Conservation (phyloP, 1,140 invertebrate genomes). For the Euura saliciscinereae region DNA sequence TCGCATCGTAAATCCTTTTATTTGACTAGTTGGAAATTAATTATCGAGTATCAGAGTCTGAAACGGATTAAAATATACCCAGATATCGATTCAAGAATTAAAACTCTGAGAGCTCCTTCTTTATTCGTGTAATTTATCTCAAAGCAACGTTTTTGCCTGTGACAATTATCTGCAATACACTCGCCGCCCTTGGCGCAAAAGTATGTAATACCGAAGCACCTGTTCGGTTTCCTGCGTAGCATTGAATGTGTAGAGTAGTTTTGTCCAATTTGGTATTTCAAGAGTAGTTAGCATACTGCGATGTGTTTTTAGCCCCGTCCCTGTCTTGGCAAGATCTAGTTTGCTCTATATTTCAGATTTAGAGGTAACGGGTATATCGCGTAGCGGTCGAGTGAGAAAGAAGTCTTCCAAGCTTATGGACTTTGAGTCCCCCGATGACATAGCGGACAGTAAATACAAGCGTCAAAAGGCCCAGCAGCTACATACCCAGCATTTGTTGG, state of each 20-base stretch:
- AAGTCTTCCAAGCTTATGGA: conserved; percentile 94
- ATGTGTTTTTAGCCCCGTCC: conserved; percentile 38
- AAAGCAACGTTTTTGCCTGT: no score
- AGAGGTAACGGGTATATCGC: conserved; percentile 83
- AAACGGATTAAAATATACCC: no score
- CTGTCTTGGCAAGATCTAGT: conserved; percentile 50
- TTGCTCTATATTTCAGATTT: conserved; percentile 65
- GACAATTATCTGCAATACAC: no score
- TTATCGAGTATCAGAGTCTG: no score
- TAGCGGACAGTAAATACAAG: conserved; percentile 57
- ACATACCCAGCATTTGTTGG: conserved; percentile 51
- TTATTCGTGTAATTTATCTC: no score
- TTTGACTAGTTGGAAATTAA: not conserved
- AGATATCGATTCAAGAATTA: no score
- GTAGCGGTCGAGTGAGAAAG: conserved; percentile 88
- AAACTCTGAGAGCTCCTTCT: no score
- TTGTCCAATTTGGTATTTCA: not conserved
- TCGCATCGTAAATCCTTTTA: not conserved
- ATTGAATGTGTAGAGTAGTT: not conserved
- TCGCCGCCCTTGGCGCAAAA: no score
- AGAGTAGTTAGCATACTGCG: conserved; percentile 32
- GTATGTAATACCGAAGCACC: no score
- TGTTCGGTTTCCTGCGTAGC: no score
- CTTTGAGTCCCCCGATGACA: conserved; percentile 87
- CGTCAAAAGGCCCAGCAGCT: conserved; percentile 50